phyloP scores from a whole-genome alignment of 1,140 invertebrate genomes.

The Elysia chlorotica region DNA sequence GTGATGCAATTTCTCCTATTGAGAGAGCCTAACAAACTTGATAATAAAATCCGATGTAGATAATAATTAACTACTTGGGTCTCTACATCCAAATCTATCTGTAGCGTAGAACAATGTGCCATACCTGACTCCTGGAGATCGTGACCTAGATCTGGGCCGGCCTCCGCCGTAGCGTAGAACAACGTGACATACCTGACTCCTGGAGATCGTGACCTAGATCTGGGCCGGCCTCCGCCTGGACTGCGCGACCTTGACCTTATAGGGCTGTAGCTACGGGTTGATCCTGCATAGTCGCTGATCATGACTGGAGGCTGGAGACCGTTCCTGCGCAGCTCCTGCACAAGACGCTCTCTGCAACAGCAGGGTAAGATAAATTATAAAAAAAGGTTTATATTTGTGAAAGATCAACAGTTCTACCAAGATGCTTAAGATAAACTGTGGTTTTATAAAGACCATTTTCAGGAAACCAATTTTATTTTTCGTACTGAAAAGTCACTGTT shows the following conservation, averaged over 20 bases:
- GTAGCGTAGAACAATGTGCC: neutral
- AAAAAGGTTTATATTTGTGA: too few species aligned
- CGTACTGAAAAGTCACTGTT: too few species aligned
- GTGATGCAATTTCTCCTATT: too few species aligned
- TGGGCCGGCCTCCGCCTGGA: neutral
- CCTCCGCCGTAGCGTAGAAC: neutral
- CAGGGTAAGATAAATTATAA: too few species aligned
- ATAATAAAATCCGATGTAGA: too few species aligned
- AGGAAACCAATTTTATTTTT: too few species aligned
- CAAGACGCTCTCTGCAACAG: constrained; percentile 49
- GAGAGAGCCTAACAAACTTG: too few species aligned
- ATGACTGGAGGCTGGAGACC: constrained; percentile 47
- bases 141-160: neutral
- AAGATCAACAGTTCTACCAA: too few species aligned
- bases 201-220: constrained; percentile 22
- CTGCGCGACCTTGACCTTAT: constrained; percentile 40
- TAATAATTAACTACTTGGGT: neutral
- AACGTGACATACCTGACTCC: constrained; percentile 9
- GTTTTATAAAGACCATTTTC: too few species aligned
- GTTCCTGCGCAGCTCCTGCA: constrained; percentile 53
- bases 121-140: neutral
- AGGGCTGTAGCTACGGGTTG: constrained; percentile 17
- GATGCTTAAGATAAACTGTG: too few species aligned
- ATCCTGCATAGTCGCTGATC: constrained; percentile 46
- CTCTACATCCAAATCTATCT: neutral